These are phyloP conservation scores for Ophioninae sp. DNA, from an alignment of 2,888 invertebrate species.

Conservation along the genomic window DNA sequence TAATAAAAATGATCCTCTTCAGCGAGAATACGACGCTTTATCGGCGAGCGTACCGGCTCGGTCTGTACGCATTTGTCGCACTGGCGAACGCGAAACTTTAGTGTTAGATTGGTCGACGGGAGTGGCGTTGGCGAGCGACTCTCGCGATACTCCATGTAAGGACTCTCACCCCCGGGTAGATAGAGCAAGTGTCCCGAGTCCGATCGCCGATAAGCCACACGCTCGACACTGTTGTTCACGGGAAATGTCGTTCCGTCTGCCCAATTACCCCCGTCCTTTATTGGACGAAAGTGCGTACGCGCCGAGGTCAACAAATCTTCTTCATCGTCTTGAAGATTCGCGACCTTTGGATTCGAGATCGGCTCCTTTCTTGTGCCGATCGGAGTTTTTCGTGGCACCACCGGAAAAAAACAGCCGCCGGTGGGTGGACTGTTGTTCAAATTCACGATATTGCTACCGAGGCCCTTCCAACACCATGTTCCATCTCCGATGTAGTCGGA, in stretches of 20 bases:
- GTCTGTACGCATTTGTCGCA: constrained; percentile 82
- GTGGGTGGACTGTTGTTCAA: constrained; percentile 84
- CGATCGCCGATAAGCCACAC: constrained; percentile 85
- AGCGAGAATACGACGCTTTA: constrained; percentile 77
- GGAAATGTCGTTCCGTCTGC: constrained; percentile 89
- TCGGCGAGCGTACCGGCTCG: constrained; percentile 77
- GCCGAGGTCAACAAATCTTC: constrained; percentile 90
- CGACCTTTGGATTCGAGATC: constrained; percentile 70
- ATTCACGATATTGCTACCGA: constrained; percentile 82
- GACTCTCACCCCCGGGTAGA: constrained; percentile 78
- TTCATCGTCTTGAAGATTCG: constrained; percentile 78
- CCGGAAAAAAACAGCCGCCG: constrained; percentile 85
- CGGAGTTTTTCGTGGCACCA: constrained; percentile 80
- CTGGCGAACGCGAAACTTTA: constrained; percentile 87
- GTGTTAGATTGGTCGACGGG: constrained; percentile 70
- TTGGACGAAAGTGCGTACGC: constrained; percentile 92
- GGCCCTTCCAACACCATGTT: constrained; percentile 79
- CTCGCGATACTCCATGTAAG: constrained; percentile 82
- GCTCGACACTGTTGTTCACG: constrained; percentile 84
- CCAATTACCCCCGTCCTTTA: constrained; percentile 84
- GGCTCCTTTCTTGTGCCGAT: constrained; percentile 60
- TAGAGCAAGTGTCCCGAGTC: constrained; percentile 80
- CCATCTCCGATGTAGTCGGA: constrained; percentile 79
- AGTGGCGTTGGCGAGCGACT: constrained; percentile 64
- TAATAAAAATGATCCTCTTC: constrained; percentile 77